Evolutionary conservation across 2,888 invertebrate genomes (phyloP), one percentile per base, ranked within the genome.

Genomic region (Plagodis dolabraria): DNA sequence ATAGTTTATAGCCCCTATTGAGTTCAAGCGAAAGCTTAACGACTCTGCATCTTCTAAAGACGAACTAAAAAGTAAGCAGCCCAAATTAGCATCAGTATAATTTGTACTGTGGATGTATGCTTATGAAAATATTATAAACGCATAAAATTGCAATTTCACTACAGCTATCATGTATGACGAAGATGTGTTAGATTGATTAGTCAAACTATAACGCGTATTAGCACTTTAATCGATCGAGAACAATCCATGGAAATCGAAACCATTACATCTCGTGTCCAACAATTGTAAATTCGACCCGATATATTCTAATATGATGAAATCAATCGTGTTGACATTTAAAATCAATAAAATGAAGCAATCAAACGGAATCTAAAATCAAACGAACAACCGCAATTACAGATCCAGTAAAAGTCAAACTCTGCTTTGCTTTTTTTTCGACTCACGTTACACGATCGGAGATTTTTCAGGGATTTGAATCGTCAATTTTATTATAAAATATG

Each of bases 301-400:
- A 43, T 38, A 38, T 33, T 12, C 1, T 22, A 22, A 50, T 33
- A 8, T 53, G 53, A 53, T 33, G 46, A 22, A 53, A 53, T 8
- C 22, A 10, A 7, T 12, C 10, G 34, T 34, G 12, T 47, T 55
- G 55, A 60, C 60, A 55, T 55, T 60, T 60, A 11, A 55, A 47
- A 44, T 54, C 54, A 43, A 60, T 54, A 51, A 54, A 60, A 22
- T 40, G 43, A 43, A 50, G 51, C 59, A 54, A 54, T 44, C 12
- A 46, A 54, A 43, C 33, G 6, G 38, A 57, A 33, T 44, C 44
- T 40, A 46, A n/a, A 53, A 35, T 33, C 38, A 46, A 45, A 50
- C 12, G 34, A 9, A 53, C 33, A 43, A 35, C 47, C 47, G 22
- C 52, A 46, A 40, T 38, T 2, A 10, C 40, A 40, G 40, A 40